Percentiles rank a stretch among this genome's conserved stretches.
Conservation (phyloP, 2,113 vertebrate genomes). For the Corvus moneduloides region DNA sequence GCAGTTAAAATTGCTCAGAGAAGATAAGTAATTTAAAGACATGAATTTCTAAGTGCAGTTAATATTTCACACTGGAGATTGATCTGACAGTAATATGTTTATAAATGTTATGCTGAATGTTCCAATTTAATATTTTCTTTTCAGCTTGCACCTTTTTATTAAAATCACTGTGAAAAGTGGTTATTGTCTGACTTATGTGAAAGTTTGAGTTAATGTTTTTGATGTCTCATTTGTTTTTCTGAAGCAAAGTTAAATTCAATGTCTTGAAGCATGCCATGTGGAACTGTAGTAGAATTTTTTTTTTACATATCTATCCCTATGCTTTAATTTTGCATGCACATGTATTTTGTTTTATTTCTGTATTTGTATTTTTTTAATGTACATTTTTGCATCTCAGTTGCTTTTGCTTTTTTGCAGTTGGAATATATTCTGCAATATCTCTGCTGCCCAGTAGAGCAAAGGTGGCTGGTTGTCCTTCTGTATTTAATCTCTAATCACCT, state of each 20-base stretch:
- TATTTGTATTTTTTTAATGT: neutral
- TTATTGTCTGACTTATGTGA: neutral
- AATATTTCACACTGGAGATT: neutral
- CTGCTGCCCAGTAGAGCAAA: neutral
- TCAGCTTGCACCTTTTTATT: neutral
- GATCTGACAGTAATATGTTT: neutral
- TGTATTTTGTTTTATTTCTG: neutral
- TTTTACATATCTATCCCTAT: neutral
- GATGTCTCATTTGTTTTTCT: neutral
- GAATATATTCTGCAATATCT: neutral
- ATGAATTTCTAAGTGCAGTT: neutral
- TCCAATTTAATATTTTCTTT: neutral
- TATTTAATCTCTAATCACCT: neutral
- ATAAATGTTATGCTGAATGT: neutral
- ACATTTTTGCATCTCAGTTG: neutral
- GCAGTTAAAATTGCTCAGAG: neutral
- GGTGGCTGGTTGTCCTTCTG: neutral
- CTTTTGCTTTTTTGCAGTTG: neutral
- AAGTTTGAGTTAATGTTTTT: neutral
- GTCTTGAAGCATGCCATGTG: neutral
- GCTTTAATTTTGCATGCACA: neutral
- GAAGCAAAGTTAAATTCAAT: neutral
- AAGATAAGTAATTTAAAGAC: constrained; percentile 3
- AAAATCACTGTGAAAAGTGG: neutral
- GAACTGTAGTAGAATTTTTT: neutral